Percentiles rank a stretch among this genome's conserved stretches.
Evolutionary conservation across 2,797 vertebrate genomes (phyloP).

Genomic region (Pteronotus mesoamericanus): DNA sequence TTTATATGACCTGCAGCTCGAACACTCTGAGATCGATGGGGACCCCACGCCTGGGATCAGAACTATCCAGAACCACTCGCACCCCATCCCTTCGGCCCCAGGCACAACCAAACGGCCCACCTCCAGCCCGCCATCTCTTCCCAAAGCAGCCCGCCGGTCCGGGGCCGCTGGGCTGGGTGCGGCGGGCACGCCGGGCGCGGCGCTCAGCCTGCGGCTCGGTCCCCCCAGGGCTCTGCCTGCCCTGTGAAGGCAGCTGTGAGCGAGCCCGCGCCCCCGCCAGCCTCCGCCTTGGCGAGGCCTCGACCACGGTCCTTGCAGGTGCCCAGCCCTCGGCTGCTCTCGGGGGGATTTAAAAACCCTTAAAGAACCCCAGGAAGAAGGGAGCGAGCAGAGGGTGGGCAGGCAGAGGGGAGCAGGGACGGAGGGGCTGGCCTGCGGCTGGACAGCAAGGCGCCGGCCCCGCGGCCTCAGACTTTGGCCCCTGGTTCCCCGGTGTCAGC

Average conservation of each 20-base stretch:
- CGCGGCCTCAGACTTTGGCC: neutral
- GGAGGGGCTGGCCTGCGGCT: neutral
- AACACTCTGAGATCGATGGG: neutral
- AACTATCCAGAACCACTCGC: neutral
- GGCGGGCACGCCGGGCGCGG: neutral
- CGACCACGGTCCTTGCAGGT: neutral
- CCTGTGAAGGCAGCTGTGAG: neutral
- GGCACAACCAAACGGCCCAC: neutral
- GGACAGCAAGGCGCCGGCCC: neutral
- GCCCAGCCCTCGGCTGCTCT: neutral
- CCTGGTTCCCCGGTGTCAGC: neutral
- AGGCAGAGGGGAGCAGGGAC: neutral
- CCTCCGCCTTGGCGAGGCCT: neutral
- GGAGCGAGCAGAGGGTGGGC: neutral
- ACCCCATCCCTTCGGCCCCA: neutral
- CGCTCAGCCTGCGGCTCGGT: neutral
- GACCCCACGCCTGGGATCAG: accelerated
- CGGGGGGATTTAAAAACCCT: neutral
- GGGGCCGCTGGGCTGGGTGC: too few species aligned
- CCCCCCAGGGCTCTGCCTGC: neutral
- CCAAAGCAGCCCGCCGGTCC: neutral
- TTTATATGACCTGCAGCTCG: neutral
- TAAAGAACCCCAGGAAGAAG: neutral
- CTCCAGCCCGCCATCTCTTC: neutral
- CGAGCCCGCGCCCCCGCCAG: neutral